Conservation (phyloP, 2,113 vertebrate species). For the Morone chrysops region DNA sequence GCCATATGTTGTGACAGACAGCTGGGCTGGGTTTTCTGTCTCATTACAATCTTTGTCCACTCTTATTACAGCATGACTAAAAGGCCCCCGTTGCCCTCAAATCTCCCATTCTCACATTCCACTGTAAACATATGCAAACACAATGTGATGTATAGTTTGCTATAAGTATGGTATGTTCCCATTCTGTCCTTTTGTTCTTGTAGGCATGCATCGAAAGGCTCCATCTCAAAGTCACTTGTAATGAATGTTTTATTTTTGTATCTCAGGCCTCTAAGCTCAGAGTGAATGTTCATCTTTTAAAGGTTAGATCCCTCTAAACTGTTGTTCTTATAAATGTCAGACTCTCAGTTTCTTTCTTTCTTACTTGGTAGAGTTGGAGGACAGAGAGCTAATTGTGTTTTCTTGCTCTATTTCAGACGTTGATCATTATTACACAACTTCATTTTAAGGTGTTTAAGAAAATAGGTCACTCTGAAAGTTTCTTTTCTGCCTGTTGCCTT, state of each 20-base stretch:
- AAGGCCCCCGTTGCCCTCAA: not conserved
- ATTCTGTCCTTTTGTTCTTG: not conserved
- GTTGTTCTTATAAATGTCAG: conserved; percentile 72
- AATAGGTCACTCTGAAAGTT: conserved; percentile 69
- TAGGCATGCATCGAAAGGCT: conserved; percentile 18
- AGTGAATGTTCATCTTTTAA: conserved; percentile 65
- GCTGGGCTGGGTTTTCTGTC: conserved; percentile 17
- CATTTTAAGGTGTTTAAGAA: conserved; percentile 62
- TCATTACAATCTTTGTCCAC: conserved; percentile 37
- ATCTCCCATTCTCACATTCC: conserved; percentile 29
- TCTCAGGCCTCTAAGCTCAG: conserved; percentile 47
- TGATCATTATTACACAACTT: conserved; percentile 30
- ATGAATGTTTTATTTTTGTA: conserved; percentile 56
- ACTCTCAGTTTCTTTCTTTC: conserved; percentile 23
- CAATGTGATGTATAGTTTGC: not conserved
- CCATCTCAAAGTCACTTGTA: conserved; percentile 21
- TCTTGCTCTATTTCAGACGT: not conserved
- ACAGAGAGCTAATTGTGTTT: conserved; percentile 3
- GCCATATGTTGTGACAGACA: conserved; percentile 54
- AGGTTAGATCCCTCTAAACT: conserved; percentile 74
- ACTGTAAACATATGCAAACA: conserved; percentile 43
- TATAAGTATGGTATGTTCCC: not conserved
- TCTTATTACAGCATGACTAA: conserved; percentile 33
- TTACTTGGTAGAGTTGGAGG: not conserved
- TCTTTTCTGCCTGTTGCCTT: conserved; percentile 57